Evolutionary conservation across 1,140 invertebrate genomes (phyloP).

Genomic region (Drosophila pruinosa): DNA sequence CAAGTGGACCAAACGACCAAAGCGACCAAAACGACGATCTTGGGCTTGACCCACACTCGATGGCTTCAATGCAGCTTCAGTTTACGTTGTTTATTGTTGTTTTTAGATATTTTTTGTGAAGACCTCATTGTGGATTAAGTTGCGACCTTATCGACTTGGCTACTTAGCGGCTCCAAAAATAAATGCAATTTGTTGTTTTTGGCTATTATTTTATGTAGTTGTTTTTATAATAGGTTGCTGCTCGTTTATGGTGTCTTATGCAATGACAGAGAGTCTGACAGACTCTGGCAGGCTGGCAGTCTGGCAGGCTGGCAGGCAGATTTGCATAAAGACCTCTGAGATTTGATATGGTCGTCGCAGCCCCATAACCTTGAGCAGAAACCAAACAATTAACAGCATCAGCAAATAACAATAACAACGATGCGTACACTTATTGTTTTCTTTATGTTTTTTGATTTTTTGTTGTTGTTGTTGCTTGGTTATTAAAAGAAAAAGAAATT

Average conservation of each 20-base stretch:
- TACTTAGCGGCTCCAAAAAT: conserved; percentile 82
- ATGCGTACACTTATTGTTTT: not conserved
- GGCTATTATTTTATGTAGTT: conserved; percentile 38
- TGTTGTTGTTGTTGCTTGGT: conserved; percentile 8
- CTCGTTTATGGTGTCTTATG: conserved; percentile 44
- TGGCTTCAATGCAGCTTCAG: conserved; percentile 22
- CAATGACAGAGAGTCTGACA: conserved; percentile 21
- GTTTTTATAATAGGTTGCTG: conserved; percentile 11
- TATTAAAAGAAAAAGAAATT: conserved; percentile 74
- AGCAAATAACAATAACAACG: conserved; percentile 41
- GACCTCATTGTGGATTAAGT: conserved; percentile 71
- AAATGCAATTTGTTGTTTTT: conserved; percentile 59
- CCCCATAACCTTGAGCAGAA: conserved; percentile 29
- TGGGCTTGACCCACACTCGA: conserved; percentile 48
- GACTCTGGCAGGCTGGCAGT: not conserved
- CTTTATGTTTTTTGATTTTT: not conserved
- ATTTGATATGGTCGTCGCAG: conserved; percentile 17
- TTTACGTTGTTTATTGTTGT: conserved; percentile 47
- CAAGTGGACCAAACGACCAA: conserved; percentile 27
- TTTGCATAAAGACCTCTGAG: conserved; percentile 41
- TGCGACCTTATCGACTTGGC: conserved; percentile 64
- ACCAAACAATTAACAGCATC: conserved; percentile 52
- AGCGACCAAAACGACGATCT: not conserved
- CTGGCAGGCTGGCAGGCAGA: conserved; percentile 9
- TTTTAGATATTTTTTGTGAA: conserved; percentile 49